Conservation (phyloP, 2,113 vertebrate species). For the Neodon shergylaensis region DNA sequence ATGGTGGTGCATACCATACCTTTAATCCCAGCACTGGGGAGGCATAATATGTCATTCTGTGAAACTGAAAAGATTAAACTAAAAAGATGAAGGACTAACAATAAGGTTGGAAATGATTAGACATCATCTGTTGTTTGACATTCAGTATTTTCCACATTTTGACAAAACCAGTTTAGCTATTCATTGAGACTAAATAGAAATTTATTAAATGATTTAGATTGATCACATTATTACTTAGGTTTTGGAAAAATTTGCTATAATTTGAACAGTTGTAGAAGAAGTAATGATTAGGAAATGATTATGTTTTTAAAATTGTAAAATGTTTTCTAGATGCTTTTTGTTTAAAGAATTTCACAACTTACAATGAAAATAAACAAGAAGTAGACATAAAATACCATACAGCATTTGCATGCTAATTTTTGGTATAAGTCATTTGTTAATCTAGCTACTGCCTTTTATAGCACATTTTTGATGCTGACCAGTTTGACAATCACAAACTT, state of each 20-base stretch:
- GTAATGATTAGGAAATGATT: background rate
- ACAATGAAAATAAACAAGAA: background rate
- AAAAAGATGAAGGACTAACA: background rate
- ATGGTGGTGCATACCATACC: background rate
- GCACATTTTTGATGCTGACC: background rate
- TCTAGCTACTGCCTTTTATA: background rate
- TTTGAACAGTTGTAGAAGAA: background rate
- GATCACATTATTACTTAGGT: background rate
- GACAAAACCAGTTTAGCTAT: background rate
- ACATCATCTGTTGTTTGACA: background rate
- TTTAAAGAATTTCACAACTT: background rate
- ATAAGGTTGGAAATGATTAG: background rate
- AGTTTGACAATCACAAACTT: background rate
- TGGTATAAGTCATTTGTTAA: background rate
- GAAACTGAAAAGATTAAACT: background rate
- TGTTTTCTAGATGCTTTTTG: background rate
- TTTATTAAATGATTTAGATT: background rate
- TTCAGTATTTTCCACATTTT: background rate
- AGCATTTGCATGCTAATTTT: background rate
- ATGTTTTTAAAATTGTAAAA: background rate
- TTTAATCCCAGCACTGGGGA: background rate
- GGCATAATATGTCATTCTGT: too few species aligned
- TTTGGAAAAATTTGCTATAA: background rate
- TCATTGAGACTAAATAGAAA: background rate
- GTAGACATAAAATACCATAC: background rate